Percentiles rank a stretch among this genome's conserved stretches.
Conservation (phyloP, 2,888 invertebrate genomes). For the Agrotis puta region DNA sequence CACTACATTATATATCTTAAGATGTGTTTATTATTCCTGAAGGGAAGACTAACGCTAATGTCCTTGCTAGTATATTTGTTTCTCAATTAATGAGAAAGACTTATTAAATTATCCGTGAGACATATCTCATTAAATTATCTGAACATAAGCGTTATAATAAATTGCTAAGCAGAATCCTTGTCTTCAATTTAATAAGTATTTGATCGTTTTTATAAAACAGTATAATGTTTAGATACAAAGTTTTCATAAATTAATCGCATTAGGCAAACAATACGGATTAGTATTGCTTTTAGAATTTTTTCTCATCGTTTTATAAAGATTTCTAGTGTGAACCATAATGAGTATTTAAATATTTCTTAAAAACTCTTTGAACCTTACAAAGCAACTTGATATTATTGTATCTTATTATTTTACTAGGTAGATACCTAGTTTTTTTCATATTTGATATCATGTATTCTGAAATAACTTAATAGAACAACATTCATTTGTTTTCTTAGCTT, state of each 20-base stretch:
- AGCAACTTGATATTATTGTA: constrained; percentile 13
- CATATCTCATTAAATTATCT: constrained; percentile 63
- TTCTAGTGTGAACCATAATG: constrained; percentile 32
- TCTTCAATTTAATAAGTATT: constrained; percentile 71
- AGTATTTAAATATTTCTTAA: constrained; percentile 21
- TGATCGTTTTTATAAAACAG: constrained; percentile 62
- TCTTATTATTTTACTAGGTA: constrained; percentile 17
- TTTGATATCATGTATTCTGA: constrained; percentile 24
- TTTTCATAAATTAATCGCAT: constrained; percentile 59
- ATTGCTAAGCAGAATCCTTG: constrained; percentile 82
- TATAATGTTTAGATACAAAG: constrained; percentile 53
- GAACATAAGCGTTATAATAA: constrained; percentile 46
- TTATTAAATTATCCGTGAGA: constrained; percentile 55
- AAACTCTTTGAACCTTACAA: constrained; percentile 24
- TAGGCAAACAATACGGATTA: constrained; percentile 51
- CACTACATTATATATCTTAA: constrained; percentile 75
- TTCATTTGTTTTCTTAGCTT: constrained; percentile 49
- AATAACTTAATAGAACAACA: constrained; percentile 47
- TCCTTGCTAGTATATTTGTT: constrained; percentile 48
- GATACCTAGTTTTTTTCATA: constrained; percentile 26
- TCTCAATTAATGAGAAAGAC: constrained; percentile 46
- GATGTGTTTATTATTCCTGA: constrained; percentile 85
- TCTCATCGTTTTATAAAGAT: constrained; percentile 51
- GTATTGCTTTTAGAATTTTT: constrained; percentile 63
- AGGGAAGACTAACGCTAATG: constrained; percentile 59